A percentile compares a stretch with the other conserved stretches of the same genome.
Evolutionary conservation across 2,888 invertebrate species (phyloP).

Genomic region (Argyresthia goedartella): DNA sequence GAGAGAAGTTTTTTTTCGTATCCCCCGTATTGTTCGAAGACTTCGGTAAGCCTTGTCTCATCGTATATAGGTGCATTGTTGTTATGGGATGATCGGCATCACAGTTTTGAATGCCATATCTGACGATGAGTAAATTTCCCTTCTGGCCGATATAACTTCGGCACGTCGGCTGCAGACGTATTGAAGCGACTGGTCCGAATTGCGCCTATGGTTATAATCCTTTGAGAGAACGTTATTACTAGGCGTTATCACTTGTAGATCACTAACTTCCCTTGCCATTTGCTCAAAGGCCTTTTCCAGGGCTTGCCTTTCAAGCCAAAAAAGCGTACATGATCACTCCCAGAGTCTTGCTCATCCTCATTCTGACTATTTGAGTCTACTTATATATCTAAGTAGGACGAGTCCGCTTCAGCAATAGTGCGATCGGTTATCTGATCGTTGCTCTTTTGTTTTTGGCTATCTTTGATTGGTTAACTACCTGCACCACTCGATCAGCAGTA

Average conservation of each 20-base stretch:
- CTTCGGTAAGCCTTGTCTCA: too few relatives aligned
- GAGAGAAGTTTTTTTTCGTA: background rate
- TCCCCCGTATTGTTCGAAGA: background rate
- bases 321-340: background rate
- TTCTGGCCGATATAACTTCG: background rate
- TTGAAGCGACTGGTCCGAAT: background rate
- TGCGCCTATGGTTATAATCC: background rate
- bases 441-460: too few relatives aligned
- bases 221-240: background rate
- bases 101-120: background rate
- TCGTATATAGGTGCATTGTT: background rate
- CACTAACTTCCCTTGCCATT: too few relatives aligned
- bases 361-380: too few relatives aligned
- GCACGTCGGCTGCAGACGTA: background rate
- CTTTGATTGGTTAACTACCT: too few relatives aligned
- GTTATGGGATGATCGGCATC: background rate
- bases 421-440: too few relatives aligned
- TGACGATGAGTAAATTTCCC: background rate
- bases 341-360: background rate
- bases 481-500: too few relatives aligned
- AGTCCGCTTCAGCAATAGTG: too few relatives aligned
- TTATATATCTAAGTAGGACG: too few relatives aligned
- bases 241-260: too few relatives aligned
- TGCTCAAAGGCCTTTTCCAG: background rate
- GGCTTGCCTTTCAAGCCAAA: background rate